Evolutionary conservation across 1,140 invertebrate genomes (phyloP).

Genomic region (Nebria ingens): DNA sequence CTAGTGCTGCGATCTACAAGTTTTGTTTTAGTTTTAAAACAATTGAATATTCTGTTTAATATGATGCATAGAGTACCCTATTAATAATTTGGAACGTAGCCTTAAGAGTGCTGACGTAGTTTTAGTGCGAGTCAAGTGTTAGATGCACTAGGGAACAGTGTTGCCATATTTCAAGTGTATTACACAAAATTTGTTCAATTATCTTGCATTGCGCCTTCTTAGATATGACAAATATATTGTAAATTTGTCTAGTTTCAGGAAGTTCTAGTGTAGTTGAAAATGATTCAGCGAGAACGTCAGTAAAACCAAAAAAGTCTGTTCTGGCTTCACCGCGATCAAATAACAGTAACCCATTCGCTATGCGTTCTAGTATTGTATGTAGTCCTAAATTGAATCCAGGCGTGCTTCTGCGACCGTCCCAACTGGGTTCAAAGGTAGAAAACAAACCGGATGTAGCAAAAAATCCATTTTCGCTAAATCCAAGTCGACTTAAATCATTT

Average conservation of each 20-base stretch:
- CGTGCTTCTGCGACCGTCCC: slow-evolving; percentile 18
- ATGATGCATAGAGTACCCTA: too few species aligned
- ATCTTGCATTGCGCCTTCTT: too few species aligned
- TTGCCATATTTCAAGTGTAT: too few species aligned
- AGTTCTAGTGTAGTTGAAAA: slow-evolving; percentile 11
- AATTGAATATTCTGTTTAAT: too few species aligned
- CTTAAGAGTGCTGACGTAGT: too few species aligned
- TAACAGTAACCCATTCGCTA: slow-evolving; percentile 11
- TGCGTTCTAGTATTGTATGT: background rate
- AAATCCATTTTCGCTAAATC: slow-evolving; percentile 21
- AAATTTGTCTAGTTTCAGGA: background rate
- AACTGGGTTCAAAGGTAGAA: slow-evolving; percentile 12
- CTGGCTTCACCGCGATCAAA: slow-evolving; percentile 14
- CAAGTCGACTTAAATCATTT: slow-evolving; percentile 29
- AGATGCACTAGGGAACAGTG: too few species aligned
- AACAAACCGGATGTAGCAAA: slow-evolving; percentile 10
- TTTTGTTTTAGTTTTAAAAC: too few species aligned
- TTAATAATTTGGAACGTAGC: too few species aligned
- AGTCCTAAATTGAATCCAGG: slow-evolving; percentile 12
- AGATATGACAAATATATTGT: too few species aligned
- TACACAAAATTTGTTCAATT: too few species aligned
- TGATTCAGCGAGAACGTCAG: slow-evolving; percentile 20
- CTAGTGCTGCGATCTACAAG: too few species aligned
- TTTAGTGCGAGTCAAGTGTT: too few species aligned
- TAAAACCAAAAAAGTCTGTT: slow-evolving; percentile 25